A percentile compares a stretch with the other conserved stretches of the same genome.
phyloP scores from a whole-genome alignment of 2,888 invertebrate genomes.

The Nipponacmea schrenckii region DNA sequence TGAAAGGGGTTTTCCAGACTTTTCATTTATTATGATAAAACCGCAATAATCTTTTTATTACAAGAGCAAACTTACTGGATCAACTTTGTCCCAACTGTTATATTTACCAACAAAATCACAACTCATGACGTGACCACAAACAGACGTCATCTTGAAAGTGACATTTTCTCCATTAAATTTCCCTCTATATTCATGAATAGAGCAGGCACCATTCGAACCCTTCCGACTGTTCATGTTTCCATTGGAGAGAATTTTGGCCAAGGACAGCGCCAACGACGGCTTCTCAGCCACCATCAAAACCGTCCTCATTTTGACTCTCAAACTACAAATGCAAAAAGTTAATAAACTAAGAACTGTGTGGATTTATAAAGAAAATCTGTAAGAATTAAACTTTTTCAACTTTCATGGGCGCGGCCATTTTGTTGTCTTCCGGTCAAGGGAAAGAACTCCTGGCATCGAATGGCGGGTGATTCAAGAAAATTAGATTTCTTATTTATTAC shows the following conservation, averaged over 20 bases:
- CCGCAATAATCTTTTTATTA: too few relatives aligned
- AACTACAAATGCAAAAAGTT: neutral
- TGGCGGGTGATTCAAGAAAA: neutral
- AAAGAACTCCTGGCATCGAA: neutral
- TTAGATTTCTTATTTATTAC: too few relatives aligned
- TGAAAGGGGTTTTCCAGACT: too few relatives aligned
- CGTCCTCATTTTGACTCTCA: conserved; percentile 58
- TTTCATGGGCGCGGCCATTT: neutral
- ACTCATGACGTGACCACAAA: conserved; percentile 98
- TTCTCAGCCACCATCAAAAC: conserved; percentile 98
- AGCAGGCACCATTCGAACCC: conserved; percentile 90
- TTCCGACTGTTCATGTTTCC: conserved; percentile 81
- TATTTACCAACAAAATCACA: conserved; percentile 90
- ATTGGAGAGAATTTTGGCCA: conserved; percentile 92
- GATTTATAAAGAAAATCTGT: neutral
- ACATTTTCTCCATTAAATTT: conserved; percentile 63
- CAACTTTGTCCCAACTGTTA: conserved; percentile 97
- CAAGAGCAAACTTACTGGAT: conserved; percentile 80
- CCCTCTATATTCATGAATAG: conserved; percentile 89
- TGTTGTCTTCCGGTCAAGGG: neutral
- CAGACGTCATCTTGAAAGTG: conserved; percentile 90
- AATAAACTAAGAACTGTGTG: neutral
- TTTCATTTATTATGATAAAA: too few relatives aligned
- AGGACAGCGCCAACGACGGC: conserved; percentile 94
- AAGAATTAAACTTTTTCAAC: neutral